These are phyloP conservation scores for Etheostoma cragini DNA, from an alignment of 2,113 vertebrate genomes.

Conservation along the genomic window DNA sequence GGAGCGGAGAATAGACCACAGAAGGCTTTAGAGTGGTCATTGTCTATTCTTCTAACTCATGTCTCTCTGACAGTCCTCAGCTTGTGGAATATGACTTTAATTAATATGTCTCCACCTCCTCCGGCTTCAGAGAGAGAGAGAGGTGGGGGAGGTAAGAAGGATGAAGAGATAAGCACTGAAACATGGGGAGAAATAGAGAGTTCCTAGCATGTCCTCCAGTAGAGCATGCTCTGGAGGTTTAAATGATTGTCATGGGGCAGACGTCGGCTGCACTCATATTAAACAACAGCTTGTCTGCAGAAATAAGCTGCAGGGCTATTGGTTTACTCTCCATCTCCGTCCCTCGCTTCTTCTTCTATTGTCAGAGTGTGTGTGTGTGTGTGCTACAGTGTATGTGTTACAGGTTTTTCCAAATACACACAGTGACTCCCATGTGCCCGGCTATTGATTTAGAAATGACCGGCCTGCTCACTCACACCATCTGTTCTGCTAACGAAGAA, in stretches of 20 bases:
- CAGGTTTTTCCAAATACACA: constrained; percentile 50
- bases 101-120: constrained; percentile 44
- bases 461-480: constrained; percentile 69
- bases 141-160: background rate
- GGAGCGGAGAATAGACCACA: constrained; percentile 13
- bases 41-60: background rate
- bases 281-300: constrained; percentile 79
- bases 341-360: constrained; percentile 22
- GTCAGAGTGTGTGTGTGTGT: constrained; percentile 26
- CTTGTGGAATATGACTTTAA: constrained; percentile 54
- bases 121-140: constrained; percentile 17
- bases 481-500: constrained; percentile 69
- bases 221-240: constrained; percentile 74
- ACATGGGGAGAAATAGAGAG: constrained; percentile 34
- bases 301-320: constrained; percentile 76
- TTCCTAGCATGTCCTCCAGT: constrained; percentile 55
- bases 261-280: constrained; percentile 74
- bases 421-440: constrained; percentile 64
- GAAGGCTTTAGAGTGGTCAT: constrained; percentile 4
- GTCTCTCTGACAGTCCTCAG: constrained; percentile 22
- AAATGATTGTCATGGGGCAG: constrained; percentile 66
- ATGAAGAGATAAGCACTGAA: constrained; percentile 32
- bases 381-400: constrained; percentile 19
- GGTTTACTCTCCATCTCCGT: constrained; percentile 66
- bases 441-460: constrained; percentile 75